phyloP scores from a whole-genome alignment of 2,888 invertebrate species.

The Sceliomorpha sp. region DNA sequence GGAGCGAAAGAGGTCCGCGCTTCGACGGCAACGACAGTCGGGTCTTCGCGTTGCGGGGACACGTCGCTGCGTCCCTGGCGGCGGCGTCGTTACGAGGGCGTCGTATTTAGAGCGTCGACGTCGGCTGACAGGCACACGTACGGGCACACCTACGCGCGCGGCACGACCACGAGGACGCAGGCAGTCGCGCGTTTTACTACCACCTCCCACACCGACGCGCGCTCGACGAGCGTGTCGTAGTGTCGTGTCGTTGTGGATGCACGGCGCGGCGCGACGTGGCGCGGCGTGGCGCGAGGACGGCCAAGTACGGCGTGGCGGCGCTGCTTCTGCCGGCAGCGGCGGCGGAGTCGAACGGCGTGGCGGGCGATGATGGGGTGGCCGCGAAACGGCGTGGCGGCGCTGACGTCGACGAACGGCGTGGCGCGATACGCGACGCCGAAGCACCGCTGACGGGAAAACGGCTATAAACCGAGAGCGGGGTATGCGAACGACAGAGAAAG shows the following conservation, averaged over 20 bases:
- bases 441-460: slow-evolving; percentile 31
- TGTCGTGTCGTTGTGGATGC: too few relatives aligned
- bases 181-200: slow-evolving; percentile 25
- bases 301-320: slow-evolving; percentile 50
- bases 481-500: slow-evolving; percentile 18
- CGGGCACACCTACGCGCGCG: slow-evolving; percentile 38
- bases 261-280: slow-evolving; percentile 36
- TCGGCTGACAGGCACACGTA: slow-evolving; percentile 62
- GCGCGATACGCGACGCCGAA: slow-evolving; percentile 13
- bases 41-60: slow-evolving; percentile 53
- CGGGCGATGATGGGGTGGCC: too few relatives aligned
- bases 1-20: slow-evolving; percentile 41
- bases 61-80: slow-evolving; percentile 71
- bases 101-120: slow-evolving; percentile 76
- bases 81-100: slow-evolving; percentile 77
- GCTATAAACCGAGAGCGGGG: slow-evolving; percentile 19
- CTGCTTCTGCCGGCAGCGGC: too few relatives aligned
- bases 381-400: slow-evolving; percentile 3
- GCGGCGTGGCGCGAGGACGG: slow-evolving; percentile 16
- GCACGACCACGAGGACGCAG: slow-evolving; percentile 24
- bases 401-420: slow-evolving; percentile 41
- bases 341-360: slow-evolving; percentile 16
- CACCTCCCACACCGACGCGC: slow-evolving; percentile 45
- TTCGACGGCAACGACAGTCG: slow-evolving; percentile 54
- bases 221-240: slow-evolving; percentile 25